Base-by-base conservation (phyloP, 2,113 vertebrate genomes). In the Poicephalus meyeri region DNA sequence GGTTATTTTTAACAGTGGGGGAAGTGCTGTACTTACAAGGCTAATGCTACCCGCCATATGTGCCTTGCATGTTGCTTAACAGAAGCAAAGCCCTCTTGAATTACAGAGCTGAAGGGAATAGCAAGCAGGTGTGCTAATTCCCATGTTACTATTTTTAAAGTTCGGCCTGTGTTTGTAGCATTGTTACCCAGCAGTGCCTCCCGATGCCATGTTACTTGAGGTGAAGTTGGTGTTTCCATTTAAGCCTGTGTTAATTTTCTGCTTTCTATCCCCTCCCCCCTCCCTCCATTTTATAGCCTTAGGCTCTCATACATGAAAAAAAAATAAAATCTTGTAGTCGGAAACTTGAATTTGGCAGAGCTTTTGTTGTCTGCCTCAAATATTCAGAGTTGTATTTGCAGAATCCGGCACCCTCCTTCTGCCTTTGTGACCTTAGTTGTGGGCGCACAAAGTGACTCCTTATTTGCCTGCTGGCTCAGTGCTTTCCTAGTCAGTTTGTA, bases 1-100 rank as follows among this genome's bases (percentile, higher is more conserved):
- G 41, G 69, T 89, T 97, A 97, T 97, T 97, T 97, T 97, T 96
- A 94, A 84, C 72, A 29, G 41, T 60, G 60, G 63, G 78, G 74
- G 64, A 95, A 97, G 83, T 77, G 84, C 44, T 91, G 85, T 71
- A 66, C 82, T 96, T 95, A 79, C 13, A 91, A 95, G 92, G 78
- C 52, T 93, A 86, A 86, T 79, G 71, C 85, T 83, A 58, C 89
- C 65, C 86, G 35, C 0, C 12, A 46, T 74, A 89, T 26, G 68
- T 89, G 90, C 72, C 73, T 96, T 94, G 80, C 44, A 73, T 96
- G 90, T 86, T 86, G 86, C 61, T 58, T 24, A 70, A 37, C 81
- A 95, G 96, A 52, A 91, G 60, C n/a, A 84, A 44, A 95, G 42
- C 37, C 28, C 53, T 78, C 69, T 95, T 21, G 3, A 72, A 66